Evolutionary conservation across 2,113 vertebrate species (phyloP).

Genomic region (Tylochromis polylepis): DNA sequence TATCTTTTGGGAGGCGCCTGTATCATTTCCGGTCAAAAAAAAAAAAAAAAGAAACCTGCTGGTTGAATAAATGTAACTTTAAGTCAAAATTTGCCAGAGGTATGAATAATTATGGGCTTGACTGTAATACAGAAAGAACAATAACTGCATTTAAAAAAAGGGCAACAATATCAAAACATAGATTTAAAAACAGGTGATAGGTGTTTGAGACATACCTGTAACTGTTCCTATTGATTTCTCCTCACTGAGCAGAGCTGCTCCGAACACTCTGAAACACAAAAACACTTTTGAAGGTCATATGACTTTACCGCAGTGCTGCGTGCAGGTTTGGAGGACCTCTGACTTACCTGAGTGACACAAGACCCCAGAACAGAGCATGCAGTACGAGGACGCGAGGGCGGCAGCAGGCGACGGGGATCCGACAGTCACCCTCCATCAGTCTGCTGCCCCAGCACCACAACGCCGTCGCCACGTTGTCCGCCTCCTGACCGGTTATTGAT

Average conservation of each 20-base stretch:
- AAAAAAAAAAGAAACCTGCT: not conserved
- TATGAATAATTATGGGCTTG: not conserved
- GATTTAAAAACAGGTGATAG: not conserved
- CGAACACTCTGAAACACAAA: slow-evolving; percentile 55
- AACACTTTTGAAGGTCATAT: not conserved
- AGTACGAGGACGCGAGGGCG: slow-evolving; percentile 52
- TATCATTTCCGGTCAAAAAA: not conserved
- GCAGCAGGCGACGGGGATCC: slow-evolving; percentile 54
- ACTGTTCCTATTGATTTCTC: slow-evolving; percentile 41
- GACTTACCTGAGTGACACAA: slow-evolving; percentile 57
- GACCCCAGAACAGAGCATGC: slow-evolving; percentile 60
- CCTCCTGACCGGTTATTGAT: not conserved
- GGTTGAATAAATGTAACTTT: not conserved
- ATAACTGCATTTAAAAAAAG: not conserved
- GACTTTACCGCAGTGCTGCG: not conserved
- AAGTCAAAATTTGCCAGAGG: not conserved
- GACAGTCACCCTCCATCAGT: slow-evolving; percentile 58
- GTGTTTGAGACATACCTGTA: not conserved
- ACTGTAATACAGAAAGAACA: not conserved
- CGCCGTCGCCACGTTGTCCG: slow-evolving; percentile 13
- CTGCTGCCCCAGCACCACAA: slow-evolving; percentile 11
- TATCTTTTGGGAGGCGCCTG: not conserved
- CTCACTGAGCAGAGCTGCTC: slow-evolving; percentile 45
- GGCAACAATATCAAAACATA: not conserved
- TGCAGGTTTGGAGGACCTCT: not conserved